Evolutionary conservation across 2,888 invertebrate genomes (phyloP).

Genomic region (Conomelus anceps): DNA sequence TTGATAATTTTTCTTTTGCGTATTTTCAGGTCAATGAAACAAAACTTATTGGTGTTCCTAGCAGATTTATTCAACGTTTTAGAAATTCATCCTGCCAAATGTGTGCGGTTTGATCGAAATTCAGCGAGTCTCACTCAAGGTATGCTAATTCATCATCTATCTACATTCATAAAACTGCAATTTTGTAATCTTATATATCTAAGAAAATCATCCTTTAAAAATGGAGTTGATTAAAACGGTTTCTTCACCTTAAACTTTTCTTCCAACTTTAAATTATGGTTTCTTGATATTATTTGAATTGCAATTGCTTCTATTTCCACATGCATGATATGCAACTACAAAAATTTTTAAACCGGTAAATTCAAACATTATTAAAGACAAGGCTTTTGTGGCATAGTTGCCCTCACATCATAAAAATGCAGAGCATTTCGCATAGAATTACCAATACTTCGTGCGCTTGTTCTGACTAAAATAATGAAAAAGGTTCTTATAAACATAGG

Average conservation of each 20-base stretch:
- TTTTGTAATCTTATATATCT: not conserved
- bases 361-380: too few species aligned
- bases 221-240: not conserved
- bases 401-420: too few species aligned
- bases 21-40: slow-evolving; percentile 73
- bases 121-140: slow-evolving; percentile 41
- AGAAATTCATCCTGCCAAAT: slow-evolving; percentile 87
- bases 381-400: too few species aligned
- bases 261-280: not conserved
- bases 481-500: too few species aligned
- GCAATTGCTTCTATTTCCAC: too few species aligned
- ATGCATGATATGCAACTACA: too few species aligned
- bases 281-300: too few species aligned
- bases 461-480: too few species aligned
- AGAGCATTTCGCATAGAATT: too few species aligned
- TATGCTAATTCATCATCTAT: slow-evolving; percentile 35
- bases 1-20: not conserved
- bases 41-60: slow-evolving; percentile 83
- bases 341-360: too few species aligned
- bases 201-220: too few species aligned
- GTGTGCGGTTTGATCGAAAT: slow-evolving; percentile 70
- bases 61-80: slow-evolving; percentile 90
- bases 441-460: too few species aligned
- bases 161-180: not conserved
- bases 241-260: not conserved